Conservation (phyloP, 2,113 vertebrate species). For the Cavia porcellus region DNA sequence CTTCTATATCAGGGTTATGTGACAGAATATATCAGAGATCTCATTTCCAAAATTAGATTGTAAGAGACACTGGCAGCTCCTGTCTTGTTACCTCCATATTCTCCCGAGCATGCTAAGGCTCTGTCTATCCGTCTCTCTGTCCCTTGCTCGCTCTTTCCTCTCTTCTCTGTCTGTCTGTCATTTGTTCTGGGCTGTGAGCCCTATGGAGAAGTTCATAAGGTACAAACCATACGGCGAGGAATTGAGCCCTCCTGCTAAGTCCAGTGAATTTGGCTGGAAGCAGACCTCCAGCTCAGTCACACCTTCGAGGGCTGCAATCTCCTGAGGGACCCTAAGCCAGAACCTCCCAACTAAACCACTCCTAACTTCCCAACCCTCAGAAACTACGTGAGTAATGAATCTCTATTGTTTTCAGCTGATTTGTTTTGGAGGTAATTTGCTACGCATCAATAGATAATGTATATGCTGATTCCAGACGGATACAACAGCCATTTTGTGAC, state of each 20-base stretch:
- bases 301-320: neutral
- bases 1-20: neutral
- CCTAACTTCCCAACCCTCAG: conserved; percentile 9
- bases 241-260: neutral
- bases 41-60: neutral
- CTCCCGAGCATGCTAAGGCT: neutral
- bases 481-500: neutral
- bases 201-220: neutral
- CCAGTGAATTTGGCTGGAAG: neutral
- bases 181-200: neutral
- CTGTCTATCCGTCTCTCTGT: neutral
- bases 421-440: conserved; percentile 8
- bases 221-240: neutral
- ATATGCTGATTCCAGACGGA: neutral
- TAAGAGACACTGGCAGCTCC: neutral
- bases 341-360: neutral
- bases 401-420: conserved; percentile 28
- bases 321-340: conserved; percentile 18
- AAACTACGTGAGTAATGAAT: conserved; percentile 26
- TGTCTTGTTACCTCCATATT: neutral
- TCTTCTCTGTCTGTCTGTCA: neutral
- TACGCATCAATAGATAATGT: conserved; percentile 17
- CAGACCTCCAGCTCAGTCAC: conserved; percentile 5
- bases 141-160: fast-evolving
- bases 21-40: neutral